Conservation (phyloP, 2,113 vertebrate species). For the Dipodomys stephensi region DNA sequence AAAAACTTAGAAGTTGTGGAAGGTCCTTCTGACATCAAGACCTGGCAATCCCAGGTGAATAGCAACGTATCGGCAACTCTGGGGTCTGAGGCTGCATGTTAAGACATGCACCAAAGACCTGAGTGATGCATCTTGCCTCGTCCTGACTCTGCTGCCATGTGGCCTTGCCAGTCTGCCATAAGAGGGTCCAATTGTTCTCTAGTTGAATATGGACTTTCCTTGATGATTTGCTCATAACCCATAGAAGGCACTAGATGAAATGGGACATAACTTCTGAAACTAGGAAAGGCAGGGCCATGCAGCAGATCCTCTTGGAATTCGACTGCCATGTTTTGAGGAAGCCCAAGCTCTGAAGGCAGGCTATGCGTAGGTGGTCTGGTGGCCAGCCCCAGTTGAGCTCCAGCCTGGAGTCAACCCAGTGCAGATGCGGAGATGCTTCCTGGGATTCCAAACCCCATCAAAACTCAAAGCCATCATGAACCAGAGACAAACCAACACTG, state of each 20-base stretch:
- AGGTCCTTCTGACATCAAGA: not conserved
- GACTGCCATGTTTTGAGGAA: not conserved
- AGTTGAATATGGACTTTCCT: not conserved
- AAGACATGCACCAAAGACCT: not conserved
- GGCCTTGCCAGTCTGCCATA: not conserved
- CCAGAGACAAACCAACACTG: not conserved
- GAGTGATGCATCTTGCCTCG: not conserved
- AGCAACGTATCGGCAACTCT: not conserved
- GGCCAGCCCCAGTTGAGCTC: not conserved
- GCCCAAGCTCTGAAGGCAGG: not conserved
- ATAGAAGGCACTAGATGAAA: not conserved
- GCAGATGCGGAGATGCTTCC: not conserved
- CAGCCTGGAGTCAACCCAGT: not conserved
- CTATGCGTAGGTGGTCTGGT: not conserved
- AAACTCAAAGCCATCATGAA: not conserved
- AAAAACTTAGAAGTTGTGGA: not conserved
- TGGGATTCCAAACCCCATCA: not conserved
- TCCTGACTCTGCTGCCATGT: not conserved
- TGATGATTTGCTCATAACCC: not conserved
- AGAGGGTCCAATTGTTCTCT: no score
- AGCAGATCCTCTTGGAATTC: not conserved
- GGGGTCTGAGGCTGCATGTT: no score
- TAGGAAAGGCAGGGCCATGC: no score
- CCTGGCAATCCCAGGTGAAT: not conserved
- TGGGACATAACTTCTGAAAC: fast-evolving